Evolutionary conservation across 2,113 vertebrate genomes (phyloP).

Genomic region (Rhinolophus ferrumequinum): DNA sequence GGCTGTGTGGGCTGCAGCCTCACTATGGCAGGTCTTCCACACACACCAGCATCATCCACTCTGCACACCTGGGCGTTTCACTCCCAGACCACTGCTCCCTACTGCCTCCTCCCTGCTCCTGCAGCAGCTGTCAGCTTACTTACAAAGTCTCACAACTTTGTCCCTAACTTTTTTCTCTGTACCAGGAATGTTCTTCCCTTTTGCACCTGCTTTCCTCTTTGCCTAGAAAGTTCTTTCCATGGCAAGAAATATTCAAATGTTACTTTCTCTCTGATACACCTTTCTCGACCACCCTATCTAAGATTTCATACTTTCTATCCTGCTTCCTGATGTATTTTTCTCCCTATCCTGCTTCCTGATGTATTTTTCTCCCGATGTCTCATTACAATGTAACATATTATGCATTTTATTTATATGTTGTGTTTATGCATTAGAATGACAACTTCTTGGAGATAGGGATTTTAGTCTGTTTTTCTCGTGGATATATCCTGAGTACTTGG

Average conservation of each 20-base stretch:
- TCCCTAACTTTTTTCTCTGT: background rate
- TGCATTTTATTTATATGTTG: background rate
- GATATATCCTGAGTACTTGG: too few species aligned
- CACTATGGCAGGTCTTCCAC: too few species aligned
- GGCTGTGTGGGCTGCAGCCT: background rate
- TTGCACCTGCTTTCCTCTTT: background rate
- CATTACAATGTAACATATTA: background rate
- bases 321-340: background rate
- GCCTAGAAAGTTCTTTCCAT: background rate
- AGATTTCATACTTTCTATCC: background rate
- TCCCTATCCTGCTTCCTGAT: background rate
- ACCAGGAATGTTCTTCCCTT: background rate
- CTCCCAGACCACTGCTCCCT: too few species aligned
- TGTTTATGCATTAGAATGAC: background rate
- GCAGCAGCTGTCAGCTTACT: fast-evolving
- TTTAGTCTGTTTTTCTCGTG: background rate
- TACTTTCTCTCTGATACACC: background rate
- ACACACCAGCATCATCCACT: fast-evolving
- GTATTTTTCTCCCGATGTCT: background rate
- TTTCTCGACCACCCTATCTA: background rate
- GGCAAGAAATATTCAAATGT: background rate
- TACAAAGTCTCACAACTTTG: too few species aligned
- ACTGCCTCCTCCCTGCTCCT: too few species aligned
- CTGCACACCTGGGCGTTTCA: background rate
- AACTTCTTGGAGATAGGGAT: background rate